Evolutionary conservation across 92 coral and sea anemone species (phyloP), one percentile per base, ranked within the genome.

Genomic region (Umimayanthus kanabou): DNA sequence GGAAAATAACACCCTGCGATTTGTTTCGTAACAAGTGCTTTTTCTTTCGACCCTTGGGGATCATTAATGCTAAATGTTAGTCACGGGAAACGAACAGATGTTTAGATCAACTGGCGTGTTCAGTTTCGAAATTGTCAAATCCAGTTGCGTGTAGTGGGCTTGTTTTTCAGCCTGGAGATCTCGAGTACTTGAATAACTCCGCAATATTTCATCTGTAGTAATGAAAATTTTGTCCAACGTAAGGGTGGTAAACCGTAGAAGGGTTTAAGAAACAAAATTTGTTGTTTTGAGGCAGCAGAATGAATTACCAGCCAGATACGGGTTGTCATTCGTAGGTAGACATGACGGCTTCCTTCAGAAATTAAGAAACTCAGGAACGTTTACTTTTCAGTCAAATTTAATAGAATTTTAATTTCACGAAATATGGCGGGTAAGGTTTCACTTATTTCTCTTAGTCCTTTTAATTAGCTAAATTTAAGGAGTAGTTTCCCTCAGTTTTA

Each of bases 11-110:
- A 83, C 89, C 81, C 84, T 43, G 78, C 83, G 84, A 79, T 88
- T 88, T 91, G 73, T 85, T 87, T 88, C 74, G 75, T 79, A 81
- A 85, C 89, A 91, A 88, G 89, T 33, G 88, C 90, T 84, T 84
- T 43, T 90, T 73, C 79, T 88, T 88, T 82, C 50, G 85, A 89
- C 81, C 79, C 79, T 76, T 85, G 80, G 86, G 82, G 50, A 72
- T 79, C 84, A 55, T 55, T 84, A 74, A 23, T 85, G 88, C 82
- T 57, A 65, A 85, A 84, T 84, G 81, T 55, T 81, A 89, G 87
- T 45, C 90, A 91, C 95, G 97, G 90, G 97, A 94, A 94, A 73
- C 2, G 39, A 76, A 87, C 97, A 94, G 97, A 91, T 94, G 97
- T 89, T 89, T 29, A 18, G 39, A 61, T 80, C 84, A 29, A 76